phyloP scores from a whole-genome alignment of 92 coral and sea anemone genomes.

The Phymanthus crucifer region DNA sequence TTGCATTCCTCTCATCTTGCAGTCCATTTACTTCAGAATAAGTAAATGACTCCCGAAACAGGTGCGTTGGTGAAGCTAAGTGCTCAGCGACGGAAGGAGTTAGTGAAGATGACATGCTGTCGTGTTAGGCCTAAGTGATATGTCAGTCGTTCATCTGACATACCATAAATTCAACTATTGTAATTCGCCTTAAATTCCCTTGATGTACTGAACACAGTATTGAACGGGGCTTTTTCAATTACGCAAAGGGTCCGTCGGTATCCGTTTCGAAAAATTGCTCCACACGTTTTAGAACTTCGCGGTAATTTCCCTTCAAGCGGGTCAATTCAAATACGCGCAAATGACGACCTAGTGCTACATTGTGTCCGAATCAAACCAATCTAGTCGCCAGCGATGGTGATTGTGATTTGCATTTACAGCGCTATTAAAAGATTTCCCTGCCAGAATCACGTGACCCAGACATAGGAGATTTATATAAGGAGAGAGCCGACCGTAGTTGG shows the following conservation, averaged over 20 bases:
- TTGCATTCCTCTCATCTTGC: neutral
- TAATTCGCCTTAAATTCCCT: neutral
- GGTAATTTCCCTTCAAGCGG: neutral
- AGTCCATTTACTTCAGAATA: neutral
- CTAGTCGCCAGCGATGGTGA: neutral
- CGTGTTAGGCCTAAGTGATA: neutral
- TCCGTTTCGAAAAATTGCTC: neutral
- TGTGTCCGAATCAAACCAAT: neutral
- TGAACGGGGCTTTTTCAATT: neutral
- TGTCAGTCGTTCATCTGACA: neutral
- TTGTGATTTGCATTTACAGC: neutral
- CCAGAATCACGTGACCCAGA: neutral
- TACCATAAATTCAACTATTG: neutral
- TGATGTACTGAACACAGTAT: neutral
- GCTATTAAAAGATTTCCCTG: neutral
- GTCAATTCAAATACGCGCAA: neutral
- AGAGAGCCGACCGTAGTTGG: neutral
- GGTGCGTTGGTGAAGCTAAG: neutral
- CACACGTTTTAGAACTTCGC: neutral
- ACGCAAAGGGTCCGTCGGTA: neutral
- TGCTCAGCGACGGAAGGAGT: neutral
- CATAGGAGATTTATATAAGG: neutral
- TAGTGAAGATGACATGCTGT: neutral
- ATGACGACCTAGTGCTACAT: neutral
- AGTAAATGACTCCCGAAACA: neutral